Base-by-base conservation (phyloP, 2,797 vertebrate species). In the Scarus forsteni region DNA sequence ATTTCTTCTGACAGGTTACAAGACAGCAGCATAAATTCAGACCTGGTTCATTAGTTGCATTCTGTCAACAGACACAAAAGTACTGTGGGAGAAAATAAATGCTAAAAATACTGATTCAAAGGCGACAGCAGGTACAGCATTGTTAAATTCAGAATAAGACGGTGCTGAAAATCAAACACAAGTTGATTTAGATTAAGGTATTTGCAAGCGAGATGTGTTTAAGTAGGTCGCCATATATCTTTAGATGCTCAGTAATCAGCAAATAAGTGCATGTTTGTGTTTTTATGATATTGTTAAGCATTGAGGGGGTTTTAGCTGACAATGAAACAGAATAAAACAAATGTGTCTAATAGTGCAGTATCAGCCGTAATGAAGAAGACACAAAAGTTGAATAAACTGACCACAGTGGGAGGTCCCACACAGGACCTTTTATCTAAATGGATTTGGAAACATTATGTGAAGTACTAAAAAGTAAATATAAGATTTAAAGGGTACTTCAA, bases 51-150 rank as follows among this genome's bases (percentile, higher is more conserved):
- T 76, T 67, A 72, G 35, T 4, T 19, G 52, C 16, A 53, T 53
- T 64, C 45, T 55, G 61, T 76, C 75, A 84, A 45, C 62, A 51
- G 39, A 70, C 19, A 51, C 15, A 34, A 60, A 77, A 55, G 16
- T 16, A 52, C 44, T 49, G 18, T 60, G 61, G 68, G 5, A 62
- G 10, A 11, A 59, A 62, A 27, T 27, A 27, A 65, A 69, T 44
- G 18, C 70, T 74, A 80, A 68, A 81, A 81, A 81, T 73, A 75
- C 5, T 0, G 18, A 73, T 73, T 78, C 68, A 80, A 60, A 75
- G 54, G 19, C 14, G 38, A 45, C 7, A 43, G 57, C 36, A 40
- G 51, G 51, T 51, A 76, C 58, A 73, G 43, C 48, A 34, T 0
- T 10, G 18, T 18, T 19, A 44, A 34, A 18, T 55, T 60, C 12